Conservation (phyloP, 2,113 vertebrate genomes). For the Bubo bubo region DNA sequence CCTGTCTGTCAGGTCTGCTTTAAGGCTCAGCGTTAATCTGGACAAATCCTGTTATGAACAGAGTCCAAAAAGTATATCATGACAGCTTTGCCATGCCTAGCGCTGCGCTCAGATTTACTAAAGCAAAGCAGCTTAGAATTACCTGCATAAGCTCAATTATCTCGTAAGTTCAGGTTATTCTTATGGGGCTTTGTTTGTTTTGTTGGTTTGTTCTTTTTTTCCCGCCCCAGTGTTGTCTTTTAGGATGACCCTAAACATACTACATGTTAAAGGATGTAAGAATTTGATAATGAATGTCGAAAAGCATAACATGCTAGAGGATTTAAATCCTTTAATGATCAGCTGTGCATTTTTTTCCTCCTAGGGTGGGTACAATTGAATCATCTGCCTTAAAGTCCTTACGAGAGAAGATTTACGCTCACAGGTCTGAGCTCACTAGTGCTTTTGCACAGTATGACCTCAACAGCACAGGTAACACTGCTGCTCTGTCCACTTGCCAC, state of each 20-base stretch:
- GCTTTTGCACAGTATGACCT: conserved; percentile 83
- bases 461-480: conserved; percentile 77
- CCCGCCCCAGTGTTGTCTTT: neutral
- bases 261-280: neutral
- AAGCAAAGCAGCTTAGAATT: conserved; percentile 33
- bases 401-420: conserved; percentile 87
- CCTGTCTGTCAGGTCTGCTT: neutral
- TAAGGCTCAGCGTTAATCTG: conserved; percentile 6
- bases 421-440: conserved; percentile 83
- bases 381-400: conserved; percentile 85
- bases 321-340: neutral
- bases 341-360: neutral
- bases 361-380: conserved; percentile 86
- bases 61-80: neutral
- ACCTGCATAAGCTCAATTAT: neutral
- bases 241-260: neutral
- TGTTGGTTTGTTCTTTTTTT: rapidly evolving
- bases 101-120: neutral
- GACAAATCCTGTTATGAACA: neutral
- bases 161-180: neutral
- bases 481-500: neutral
- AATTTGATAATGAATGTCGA: neutral
- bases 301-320: neutral
- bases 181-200: neutral
- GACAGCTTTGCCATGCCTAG: neutral